Conservation (phyloP, 2,888 invertebrate species). For the Rotaria socialis region DNA sequence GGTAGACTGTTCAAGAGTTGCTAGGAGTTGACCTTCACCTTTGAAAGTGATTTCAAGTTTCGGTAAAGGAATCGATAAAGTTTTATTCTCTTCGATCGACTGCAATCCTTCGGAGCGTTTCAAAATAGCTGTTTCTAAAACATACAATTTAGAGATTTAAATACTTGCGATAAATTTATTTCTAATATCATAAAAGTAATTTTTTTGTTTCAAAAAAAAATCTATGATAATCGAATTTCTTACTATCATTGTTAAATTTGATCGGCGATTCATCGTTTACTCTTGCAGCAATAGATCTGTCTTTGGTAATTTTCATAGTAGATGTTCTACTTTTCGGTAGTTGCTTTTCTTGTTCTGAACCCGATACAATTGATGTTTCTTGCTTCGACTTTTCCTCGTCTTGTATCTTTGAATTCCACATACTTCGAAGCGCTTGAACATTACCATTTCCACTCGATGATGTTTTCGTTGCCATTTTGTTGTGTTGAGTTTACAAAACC, state of each 20-base stretch:
- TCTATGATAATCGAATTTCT: too few relatives aligned
- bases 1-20: not conserved
- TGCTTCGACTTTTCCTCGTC: not conserved
- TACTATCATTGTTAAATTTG: too few relatives aligned
- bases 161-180: too few relatives aligned
- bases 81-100: not conserved
- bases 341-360: not conserved
- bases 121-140: too few relatives aligned
- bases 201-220: too few relatives aligned
- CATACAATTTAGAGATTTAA: too few relatives aligned
- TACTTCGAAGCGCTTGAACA: not conserved
- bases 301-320: not conserved
- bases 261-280: not conserved
- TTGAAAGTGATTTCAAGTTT: not conserved
- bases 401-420: not conserved
- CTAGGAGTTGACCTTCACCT: not conserved
- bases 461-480: not conserved
- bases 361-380: not conserved
- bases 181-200: too few relatives aligned
- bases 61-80: not conserved
- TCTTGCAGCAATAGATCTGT: not conserved
- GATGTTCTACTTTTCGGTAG: not conserved
- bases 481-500: too few relatives aligned
- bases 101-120: too few relatives aligned
- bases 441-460: not conserved